Conservation (phyloP, 2,797 vertebrate genomes). For the Parauchenoglanis ngamensis region DNA sequence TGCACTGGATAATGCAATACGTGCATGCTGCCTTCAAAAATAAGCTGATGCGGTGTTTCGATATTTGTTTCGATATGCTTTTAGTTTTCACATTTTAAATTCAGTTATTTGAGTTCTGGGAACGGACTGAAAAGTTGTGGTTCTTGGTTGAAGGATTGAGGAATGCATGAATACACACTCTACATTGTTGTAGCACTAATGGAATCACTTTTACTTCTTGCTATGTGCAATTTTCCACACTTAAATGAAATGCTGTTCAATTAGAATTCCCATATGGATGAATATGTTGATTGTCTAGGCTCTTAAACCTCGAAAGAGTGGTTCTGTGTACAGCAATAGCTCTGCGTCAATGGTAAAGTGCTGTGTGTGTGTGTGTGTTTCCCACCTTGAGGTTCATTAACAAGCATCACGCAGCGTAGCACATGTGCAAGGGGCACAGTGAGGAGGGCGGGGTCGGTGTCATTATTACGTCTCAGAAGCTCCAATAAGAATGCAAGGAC, state of each 20-base stretch:
- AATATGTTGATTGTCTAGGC: background rate
- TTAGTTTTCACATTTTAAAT: background rate
- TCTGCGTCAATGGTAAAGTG: background rate
- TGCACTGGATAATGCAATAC: background rate
- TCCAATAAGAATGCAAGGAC: slow-evolving; percentile 84
- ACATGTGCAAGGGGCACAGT: slow-evolving; percentile 78
- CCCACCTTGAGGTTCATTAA: slow-evolving; percentile 89
- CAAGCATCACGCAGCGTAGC: slow-evolving; percentile 85
- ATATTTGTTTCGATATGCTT: background rate
- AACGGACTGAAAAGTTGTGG: background rate
- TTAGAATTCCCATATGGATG: background rate
- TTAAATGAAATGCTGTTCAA: background rate
- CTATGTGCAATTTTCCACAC: background rate
- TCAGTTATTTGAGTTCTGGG: background rate
- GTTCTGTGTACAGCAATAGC: background rate
- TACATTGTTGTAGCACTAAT: background rate
- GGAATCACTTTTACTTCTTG: background rate
- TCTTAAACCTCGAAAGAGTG: background rate
- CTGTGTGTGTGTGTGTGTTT: slow-evolving; percentile 12
- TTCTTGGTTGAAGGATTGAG: background rate
- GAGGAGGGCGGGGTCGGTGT: slow-evolving; percentile 73
- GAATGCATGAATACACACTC: background rate
- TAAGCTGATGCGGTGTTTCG: background rate
- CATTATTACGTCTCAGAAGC: slow-evolving; percentile 79
- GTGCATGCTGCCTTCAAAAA: background rate